Conservation (phyloP, 1,140 invertebrate genomes). For the Melanaphis sacchari region DNA sequence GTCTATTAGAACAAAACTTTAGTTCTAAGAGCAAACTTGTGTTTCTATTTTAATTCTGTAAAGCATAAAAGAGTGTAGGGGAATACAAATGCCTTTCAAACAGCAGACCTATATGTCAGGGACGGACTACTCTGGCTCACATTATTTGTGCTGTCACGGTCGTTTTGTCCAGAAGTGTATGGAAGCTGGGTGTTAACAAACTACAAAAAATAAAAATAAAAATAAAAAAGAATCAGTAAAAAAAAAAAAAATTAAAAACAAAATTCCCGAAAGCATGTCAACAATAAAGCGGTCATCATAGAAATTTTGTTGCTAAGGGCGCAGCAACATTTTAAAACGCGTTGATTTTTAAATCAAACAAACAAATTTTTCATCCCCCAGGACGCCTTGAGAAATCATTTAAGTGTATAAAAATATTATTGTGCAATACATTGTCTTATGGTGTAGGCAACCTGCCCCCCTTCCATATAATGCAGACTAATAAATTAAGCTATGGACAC, state of each 20-base stretch:
- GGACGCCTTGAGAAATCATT: conserved; percentile 52
- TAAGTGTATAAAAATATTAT: not conserved
- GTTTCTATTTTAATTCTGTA: not conserved
- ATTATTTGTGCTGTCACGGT: conserved; percentile 55
- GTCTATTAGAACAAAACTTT: not conserved
- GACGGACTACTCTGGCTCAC: conserved; percentile 57
- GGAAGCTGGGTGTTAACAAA: conserved; percentile 58
- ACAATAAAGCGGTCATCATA: conserved; percentile 45
- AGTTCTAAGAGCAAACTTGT: not conserved
- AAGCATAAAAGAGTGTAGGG: not conserved
- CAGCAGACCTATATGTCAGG: conserved; percentile 55
- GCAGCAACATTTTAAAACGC: conserved; percentile 26
- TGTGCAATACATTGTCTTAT: conserved; percentile 35
- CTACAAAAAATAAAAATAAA: conserved; percentile 53
- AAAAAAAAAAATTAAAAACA: conserved; percentile 51
- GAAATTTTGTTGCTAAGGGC: conserved; percentile 32
- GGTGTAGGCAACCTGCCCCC: not conserved
- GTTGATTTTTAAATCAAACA: not conserved
- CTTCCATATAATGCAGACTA: conserved; percentile 32
- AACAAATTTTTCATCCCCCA: not conserved
- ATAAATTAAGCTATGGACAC: conserved; percentile 35
- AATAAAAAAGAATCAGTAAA: conserved; percentile 51
- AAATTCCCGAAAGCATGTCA: conserved; percentile 56
- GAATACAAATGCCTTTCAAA: conserved; percentile 29
- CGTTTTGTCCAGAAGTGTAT: conserved; percentile 56